Percentiles rank a stretch among this genome's conserved stretches.
phyloP scores from a whole-genome alignment of 2,888 invertebrate genomes.

The Terebella lapidaria region DNA sequence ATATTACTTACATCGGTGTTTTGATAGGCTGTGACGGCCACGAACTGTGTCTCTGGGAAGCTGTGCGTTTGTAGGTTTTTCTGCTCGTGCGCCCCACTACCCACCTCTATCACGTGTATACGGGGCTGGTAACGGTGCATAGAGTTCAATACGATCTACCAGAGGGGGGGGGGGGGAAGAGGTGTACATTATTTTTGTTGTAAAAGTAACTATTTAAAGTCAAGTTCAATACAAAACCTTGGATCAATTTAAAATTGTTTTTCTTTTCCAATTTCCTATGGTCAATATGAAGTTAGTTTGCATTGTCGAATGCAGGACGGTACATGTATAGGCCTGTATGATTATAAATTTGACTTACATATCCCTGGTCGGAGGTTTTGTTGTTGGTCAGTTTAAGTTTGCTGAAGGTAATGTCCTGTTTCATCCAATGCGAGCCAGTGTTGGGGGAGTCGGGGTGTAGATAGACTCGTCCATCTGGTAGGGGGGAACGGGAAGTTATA shows the following conservation, averaged over 20 bases:
- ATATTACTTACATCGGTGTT: conserved; percentile 46
- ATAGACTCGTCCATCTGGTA: conserved; percentile 46
- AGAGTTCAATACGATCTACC: conserved; percentile 46
- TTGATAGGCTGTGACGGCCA: conserved; percentile 52
- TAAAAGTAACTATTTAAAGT: too few relatives aligned
- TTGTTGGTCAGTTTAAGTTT: conserved; percentile 56
- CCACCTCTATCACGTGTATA: conserved; percentile 44
- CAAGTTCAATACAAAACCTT: too few relatives aligned
- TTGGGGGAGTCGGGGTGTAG: conserved; percentile 55
- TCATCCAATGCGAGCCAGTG: conserved; percentile 54
- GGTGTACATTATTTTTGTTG: too few relatives aligned
- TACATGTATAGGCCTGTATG: too few relatives aligned
- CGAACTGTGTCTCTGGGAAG: conserved; percentile 50
- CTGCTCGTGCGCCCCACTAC: conserved; percentile 34
- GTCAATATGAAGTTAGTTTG: too few relatives aligned
- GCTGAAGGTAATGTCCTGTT: conserved; percentile 53
- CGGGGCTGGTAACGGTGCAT: conserved; percentile 52
- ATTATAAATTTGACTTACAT: too few relatives aligned
- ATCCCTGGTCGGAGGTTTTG: conserved; percentile 36
- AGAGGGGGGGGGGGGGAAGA: not conserved
- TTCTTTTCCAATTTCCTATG: too few relatives aligned
- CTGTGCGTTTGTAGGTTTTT: conserved; percentile 38
- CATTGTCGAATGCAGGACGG: too few relatives aligned
- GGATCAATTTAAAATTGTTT: too few relatives aligned
- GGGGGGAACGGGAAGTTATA: conserved; percentile 7